Percentiles rank a stretch among this genome's conserved stretches.
Conservation (phyloP, 1,140 invertebrate genomes). For the Dinoponera quadriceps region DNA sequence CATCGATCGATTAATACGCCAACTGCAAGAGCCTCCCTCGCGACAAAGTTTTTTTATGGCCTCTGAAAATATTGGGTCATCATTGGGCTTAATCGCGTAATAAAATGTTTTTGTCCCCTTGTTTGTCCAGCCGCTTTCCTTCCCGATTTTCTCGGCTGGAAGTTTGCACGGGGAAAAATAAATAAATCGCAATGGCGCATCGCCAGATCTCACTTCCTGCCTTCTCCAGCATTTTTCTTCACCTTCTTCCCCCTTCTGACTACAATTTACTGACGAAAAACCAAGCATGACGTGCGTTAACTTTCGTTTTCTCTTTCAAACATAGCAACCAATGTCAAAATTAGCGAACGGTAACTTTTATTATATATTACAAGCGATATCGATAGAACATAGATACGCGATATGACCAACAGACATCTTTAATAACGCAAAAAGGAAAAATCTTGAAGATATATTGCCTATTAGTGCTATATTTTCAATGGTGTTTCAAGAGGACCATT, state of each 20-base stretch:
- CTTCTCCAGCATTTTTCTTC: constrained; percentile 44
- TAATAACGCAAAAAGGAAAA: no score
- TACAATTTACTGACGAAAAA: constrained; percentile 64
- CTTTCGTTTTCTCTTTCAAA: constrained; percentile 62
- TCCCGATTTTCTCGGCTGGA: constrained; percentile 63
- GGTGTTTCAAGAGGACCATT: no score
- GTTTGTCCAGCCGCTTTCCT: constrained; percentile 77
- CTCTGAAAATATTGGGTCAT: constrained; percentile 78
- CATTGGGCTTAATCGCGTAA: constrained; percentile 81
- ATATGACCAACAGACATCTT: no score
- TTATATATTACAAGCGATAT: no score
- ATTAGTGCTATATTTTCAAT: no score
- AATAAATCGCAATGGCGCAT: constrained; percentile 79
- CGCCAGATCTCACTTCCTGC: constrained; percentile 77
- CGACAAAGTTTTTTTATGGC: constrained; percentile 70
- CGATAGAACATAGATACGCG: no score
- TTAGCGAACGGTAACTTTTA: constrained; percentile 5
- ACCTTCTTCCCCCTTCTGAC: constrained; percentile 30
- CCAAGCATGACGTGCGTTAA: constrained; percentile 66
- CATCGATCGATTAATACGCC: constrained; percentile 1
- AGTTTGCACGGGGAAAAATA: constrained; percentile 79
- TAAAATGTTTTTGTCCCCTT: constrained; percentile 82
- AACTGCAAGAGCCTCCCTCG: constrained; percentile 18
- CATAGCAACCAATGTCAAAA: constrained; percentile 37
- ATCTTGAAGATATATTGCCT: no score